These are phyloP conservation scores for Halcyon badia DNA, from an alignment of 2,797 vertebrate species.

Conservation along the genomic window DNA sequence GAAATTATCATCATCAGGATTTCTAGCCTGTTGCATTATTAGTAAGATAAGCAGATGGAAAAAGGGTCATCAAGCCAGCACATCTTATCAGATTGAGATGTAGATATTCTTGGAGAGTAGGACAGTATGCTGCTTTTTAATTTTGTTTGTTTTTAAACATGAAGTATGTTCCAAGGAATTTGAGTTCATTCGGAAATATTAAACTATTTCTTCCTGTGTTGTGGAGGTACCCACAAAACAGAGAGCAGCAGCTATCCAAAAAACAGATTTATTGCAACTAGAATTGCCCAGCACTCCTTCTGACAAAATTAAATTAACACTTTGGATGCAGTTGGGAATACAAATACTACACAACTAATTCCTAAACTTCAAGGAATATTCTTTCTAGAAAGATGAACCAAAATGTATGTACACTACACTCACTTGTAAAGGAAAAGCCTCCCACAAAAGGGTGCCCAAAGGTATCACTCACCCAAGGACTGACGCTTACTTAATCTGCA, in stretches of 20 bases:
- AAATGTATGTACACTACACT: not conserved
- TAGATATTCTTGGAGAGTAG: not conserved
- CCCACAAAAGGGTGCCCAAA: not conserved
- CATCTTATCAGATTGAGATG: not conserved
- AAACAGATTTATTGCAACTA: not conserved
- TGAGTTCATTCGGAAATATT: not conserved
- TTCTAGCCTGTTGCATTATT: not conserved
- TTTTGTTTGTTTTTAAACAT: too few species aligned
- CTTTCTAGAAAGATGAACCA: not conserved
- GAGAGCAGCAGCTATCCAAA: not conserved
- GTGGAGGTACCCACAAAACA: not conserved
- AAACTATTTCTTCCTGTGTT: not conserved
- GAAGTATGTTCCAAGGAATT: not conserved
- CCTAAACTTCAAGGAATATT: not conserved
- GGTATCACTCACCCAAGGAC: not conserved
- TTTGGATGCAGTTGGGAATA: too few species aligned
- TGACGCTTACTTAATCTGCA: too few species aligned
- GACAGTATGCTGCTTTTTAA: not conserved
- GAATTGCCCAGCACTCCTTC: not conserved
- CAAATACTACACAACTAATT: too few species aligned
- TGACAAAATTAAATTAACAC: not conserved
- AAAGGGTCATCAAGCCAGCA: not conserved
- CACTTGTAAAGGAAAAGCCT: not conserved
- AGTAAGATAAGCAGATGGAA: not conserved
- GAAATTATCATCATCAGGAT: not conserved